Evolutionary conservation across 2,888 invertebrate species (phyloP), one percentile per base, ranked within the genome.

Genomic region (Leucania comma): DNA sequence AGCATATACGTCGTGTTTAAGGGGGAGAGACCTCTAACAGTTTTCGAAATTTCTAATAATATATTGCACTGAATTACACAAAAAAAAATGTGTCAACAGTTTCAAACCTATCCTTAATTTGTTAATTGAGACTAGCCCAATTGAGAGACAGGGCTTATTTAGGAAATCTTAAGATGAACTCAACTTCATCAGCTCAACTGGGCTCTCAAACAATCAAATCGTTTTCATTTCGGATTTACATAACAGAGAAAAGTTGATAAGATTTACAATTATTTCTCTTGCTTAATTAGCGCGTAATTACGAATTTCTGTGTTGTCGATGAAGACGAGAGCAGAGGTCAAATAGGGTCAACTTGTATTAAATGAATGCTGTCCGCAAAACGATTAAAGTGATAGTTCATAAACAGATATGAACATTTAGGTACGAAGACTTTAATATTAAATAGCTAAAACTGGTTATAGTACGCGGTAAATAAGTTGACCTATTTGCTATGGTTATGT

Each of bases 321-420:
- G 46, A 62, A 38, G 62, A 59, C 22, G 54, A 35, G 58, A 26
- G 53, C 38, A 53, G 29, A 58, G 60, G 24, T 64, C 46, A 57
- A 76, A 48, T 53, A 35, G 29, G 76, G 56, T 70, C 76, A 75
- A 42, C 59, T 29, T 9, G n/a, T 24, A 24, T 8, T 53, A 50
- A 2, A 32, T 56, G 20, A 71, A 48, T 60, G 20, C 26, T 54
- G 32, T 59, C 74, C 32, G 42, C 59, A 57, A 46, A 56, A 56
- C 17, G 32, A 46, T 56, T 20, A 32, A 38, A 73, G 46, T 32
- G 20, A 58, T 32, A 59, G 48, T 59, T 73, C 22, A 26, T 50
- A 6, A 29, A 50, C 22, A 2, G 48, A 26, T 50, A 50, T 38
- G 4, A 26, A 46, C 1, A 57, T 20, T 42, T 42, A 42, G 5